These are phyloP conservation scores for Oligia strigilis DNA, from an alignment of 2,888 invertebrate genomes.

Conservation along the genomic window DNA sequence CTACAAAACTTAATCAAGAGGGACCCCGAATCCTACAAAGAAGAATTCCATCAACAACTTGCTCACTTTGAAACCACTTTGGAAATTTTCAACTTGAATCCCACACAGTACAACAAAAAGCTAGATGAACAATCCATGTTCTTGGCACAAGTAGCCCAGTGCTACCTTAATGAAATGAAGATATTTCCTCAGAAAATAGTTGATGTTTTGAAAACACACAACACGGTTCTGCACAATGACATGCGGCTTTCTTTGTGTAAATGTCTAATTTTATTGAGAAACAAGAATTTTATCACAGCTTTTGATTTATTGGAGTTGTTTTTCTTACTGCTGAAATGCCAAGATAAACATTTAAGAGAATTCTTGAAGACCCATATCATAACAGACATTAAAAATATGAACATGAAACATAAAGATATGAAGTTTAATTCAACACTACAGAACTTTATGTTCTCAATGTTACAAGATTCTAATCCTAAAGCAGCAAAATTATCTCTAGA, in stretches of 20 bases:
- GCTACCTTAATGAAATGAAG: slow-evolving; percentile 95
- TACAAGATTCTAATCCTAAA: slow-evolving; percentile 96
- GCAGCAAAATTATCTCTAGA: slow-evolving; percentile 98
- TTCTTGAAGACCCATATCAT: slow-evolving; percentile 98
- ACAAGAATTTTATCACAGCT: slow-evolving; percentile 97
- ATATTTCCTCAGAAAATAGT: slow-evolving; percentile 97
- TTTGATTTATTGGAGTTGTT: slow-evolving; percentile 97
- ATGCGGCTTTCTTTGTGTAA: slow-evolving; percentile 98
- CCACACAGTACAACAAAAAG: slow-evolving; percentile 95
- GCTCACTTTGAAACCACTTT: slow-evolving; percentile 96
- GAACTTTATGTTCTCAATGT: slow-evolving; percentile 98
- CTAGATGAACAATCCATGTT: slow-evolving; percentile 97
- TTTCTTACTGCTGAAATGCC: slow-evolving; percentile 97
- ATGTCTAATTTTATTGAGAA: slow-evolving; percentile 97
- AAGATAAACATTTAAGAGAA: slow-evolving; percentile 96
- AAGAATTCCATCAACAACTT: slow-evolving; percentile 98
- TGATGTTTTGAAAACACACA: slow-evolving; percentile 95
- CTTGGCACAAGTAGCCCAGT: slow-evolving; percentile 97
- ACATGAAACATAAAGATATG: slow-evolving; percentile 97
- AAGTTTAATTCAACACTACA: slow-evolving; percentile 97
- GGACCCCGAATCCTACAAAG: slow-evolving; percentile 98
- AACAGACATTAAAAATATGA: slow-evolving; percentile 98
- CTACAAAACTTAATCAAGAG: slow-evolving; percentile 98
- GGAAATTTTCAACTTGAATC: slow-evolving; percentile 96
- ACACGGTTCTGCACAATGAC: slow-evolving; percentile 95